Base-by-base conservation (phyloP, 2,888 invertebrate genomes). In the Drosophila emarginata region DNA sequence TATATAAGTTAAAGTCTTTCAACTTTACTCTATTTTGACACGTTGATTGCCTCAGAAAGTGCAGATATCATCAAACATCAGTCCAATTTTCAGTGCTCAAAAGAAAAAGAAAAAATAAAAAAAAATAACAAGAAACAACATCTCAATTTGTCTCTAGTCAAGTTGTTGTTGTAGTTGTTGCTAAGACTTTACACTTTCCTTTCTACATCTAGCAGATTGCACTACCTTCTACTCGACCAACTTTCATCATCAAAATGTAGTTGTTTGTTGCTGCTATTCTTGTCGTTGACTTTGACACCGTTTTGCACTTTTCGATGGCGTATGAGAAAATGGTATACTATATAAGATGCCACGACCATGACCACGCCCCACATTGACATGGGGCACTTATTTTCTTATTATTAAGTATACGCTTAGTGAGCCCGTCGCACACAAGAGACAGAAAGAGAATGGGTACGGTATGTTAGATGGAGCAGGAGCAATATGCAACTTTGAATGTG, bases 331-430 rank as follows among this genome's bases (percentile, higher is more conserved):
- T 65, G 40, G n/a, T 61, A 52, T 50, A 50, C 15, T 54, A 15
- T 26, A 15, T 28, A 32, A 32, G 15, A 26, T 36, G 45, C 32
- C 4, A 14, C 21, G 21, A 15, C 12, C 54, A 62, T 37, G 23
- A 40, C 54, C 73, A 60, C 67, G 53, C 57, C 45, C 71, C 69
- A 21, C 74, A 64, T 72, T 85, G 87, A 80, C 85, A 82, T 54
- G 70, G 54, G 77, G 72, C 84, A 85, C 82, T 85, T 85, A 85
- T 80, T 87, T 85, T 80, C 86, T 76, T 83, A 83, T 86, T 87
- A 85, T 87, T 85, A 85, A 85, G 87, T 87, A 85, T 85, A 80
- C 82, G 82, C 85, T 77, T 73, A 77, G 87, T 75, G 65, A 23
- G 66, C 76, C 64, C 50, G 32, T 32, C 32, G 9, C 32, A 32